Evolutionary conservation across 2,113 vertebrate species (phyloP).

Genomic region (Toxotes jaculatrix): DNA sequence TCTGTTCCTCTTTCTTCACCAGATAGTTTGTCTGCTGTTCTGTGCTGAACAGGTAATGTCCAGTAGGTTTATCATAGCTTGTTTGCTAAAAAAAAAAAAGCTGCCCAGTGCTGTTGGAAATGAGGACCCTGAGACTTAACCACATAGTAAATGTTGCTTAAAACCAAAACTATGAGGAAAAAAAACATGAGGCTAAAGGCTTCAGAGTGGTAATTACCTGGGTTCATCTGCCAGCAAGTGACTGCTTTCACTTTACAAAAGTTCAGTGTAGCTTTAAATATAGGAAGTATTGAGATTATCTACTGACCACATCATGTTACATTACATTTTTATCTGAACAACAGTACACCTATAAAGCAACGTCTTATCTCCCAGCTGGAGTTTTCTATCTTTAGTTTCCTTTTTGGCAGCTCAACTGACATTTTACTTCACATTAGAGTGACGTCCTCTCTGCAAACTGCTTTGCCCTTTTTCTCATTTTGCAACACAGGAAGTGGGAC

Average conservation of each 20-base stretch:
- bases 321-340: not conserved
- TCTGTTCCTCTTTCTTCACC: not conserved
- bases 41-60: not conserved
- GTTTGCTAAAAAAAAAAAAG: not conserved
- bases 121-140: not conserved
- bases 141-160: not conserved
- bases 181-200: not conserved
- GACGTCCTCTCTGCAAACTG: not conserved
- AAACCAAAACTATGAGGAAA: not conserved
- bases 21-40: not conserved
- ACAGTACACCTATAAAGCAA: not conserved
- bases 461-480: not conserved
- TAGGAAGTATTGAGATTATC: no score
- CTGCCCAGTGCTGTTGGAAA: not conserved
- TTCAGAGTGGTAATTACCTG: not conserved
- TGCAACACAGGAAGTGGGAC: slow-evolving; percentile 47
- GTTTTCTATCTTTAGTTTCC: slow-evolving; percentile 36
- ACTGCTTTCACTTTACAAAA: not conserved
- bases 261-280: no score
- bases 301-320: not conserved
- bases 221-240: not conserved
- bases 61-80: not conserved
- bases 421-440: slow-evolving; percentile 14
- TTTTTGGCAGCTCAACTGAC: not conserved
- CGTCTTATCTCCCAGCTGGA: slow-evolving; percentile 21